Base-by-base conservation (phyloP, 1,140 invertebrate species). In the Procambarus clarkii region DNA sequence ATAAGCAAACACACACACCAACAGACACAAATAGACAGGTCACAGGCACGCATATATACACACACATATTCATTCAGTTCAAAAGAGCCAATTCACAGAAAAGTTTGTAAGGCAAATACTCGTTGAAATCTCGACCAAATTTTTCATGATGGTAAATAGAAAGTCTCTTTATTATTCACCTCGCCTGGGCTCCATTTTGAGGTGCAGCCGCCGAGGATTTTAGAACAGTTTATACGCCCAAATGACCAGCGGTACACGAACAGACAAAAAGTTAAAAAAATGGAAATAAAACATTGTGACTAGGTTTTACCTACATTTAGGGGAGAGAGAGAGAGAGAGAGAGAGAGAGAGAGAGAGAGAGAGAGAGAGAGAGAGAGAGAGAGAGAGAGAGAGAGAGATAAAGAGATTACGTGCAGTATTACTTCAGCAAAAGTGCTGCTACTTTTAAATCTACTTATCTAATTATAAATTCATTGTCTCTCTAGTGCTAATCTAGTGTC, bases 101-200 rank as follows among this genome's bases (percentile, higher is more conserved):
- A 69, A 69, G 64, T 69, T 69, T 69, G 64, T 69, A 69, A 69
- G 64, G 64, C 21, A 69, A 69, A 69, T 69, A 69, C 64, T 69
- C 64, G 64, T 69, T 69, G 64, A 74, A 34, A 74, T 74, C 69
- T 74, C 69, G 69, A 34, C 69, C 69, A 9, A 74, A 74, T 74
- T 74, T 74, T 74, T 74, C 69, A 74, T 74, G 69, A 34, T 21
- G 69, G 69, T 74, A 74, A 74, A 74, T 74, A 74, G 15, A 74
- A 34, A 74, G 24, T 34, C 69, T 74, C 21, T 74, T 74, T 74
- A 74, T 74, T 74, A 74, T 74, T 74, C 69, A 74, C 7, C 8
- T 9, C 8, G 24, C 69, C 7, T 4, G n/a, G 21, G 69, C 24
- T 24, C n/a, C 15, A 74, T 24, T 24, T 34, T 74, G 24, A 34